A percentile compares a stretch with the other conserved stretches of the same genome.
Conservation (phyloP, 2,888 invertebrate species). For the Athrips mouffetella region DNA sequence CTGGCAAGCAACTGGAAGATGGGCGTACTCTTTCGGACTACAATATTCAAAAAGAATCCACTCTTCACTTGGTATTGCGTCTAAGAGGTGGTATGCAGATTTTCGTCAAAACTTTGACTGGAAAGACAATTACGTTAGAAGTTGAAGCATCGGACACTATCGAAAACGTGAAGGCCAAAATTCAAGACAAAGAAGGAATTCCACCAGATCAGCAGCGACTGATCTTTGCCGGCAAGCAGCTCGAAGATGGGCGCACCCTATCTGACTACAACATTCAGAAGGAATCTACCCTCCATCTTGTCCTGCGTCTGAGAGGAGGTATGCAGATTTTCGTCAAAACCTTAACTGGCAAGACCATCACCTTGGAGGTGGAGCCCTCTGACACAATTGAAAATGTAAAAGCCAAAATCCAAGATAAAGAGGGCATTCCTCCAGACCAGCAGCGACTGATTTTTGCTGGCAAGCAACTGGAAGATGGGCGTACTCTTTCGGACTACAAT, state of each 20-base stretch:
- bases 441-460: constrained; percentile 43
- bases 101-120: constrained; percentile 18
- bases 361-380: constrained; percentile 39
- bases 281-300: constrained; percentile 37
- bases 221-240: constrained; percentile 42
- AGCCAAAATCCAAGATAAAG: constrained; percentile 45
- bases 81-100: constrained; percentile 20
- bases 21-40: constrained; percentile 28
- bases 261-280: constrained; percentile 42
- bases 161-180: constrained; percentile 19
- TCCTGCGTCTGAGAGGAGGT: constrained; percentile 35
- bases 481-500: constrained; percentile 43
- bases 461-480: constrained; percentile 48
- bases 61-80: constrained; percentile 22
- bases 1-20: constrained; percentile 31
- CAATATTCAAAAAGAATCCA: constrained; percentile 28
- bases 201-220: constrained; percentile 42
- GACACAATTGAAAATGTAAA: constrained; percentile 48
- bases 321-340: constrained; percentile 42
- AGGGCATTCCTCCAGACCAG: constrained; percentile 45
- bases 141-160: constrained; percentile 18
- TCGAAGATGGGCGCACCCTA: constrained; percentile 33
- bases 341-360: constrained; percentile 37
- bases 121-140: constrained; percentile 18
- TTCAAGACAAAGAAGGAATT: constrained; percentile 30